Percentiles rank a stretch among this genome's conserved stretches.
These are phyloP conservation scores for Drosophila melanogaster DNA, from an alignment of 1,140 invertebrate genomes.

Conservation along the genomic window DNA sequence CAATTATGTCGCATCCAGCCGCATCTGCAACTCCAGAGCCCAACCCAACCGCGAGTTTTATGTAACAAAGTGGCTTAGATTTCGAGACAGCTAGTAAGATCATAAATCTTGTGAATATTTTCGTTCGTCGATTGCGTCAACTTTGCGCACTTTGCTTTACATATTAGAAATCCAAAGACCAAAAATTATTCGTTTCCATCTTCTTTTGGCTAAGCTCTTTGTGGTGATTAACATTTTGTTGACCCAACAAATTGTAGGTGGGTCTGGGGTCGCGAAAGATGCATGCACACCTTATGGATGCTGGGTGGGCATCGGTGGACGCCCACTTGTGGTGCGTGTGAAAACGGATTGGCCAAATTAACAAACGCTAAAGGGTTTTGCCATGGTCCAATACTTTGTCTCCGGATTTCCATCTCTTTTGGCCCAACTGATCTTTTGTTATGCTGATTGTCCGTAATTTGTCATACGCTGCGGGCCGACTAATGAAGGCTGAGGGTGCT, in stretches of 20 bases:
- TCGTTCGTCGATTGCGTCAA: constrained; percentile 54
- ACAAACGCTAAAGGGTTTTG: constrained; percentile 58
- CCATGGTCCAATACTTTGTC: constrained; percentile 26
- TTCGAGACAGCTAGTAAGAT: constrained; percentile 72
- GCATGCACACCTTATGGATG: constrained; percentile 2
- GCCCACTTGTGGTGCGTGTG: constrained; percentile 72
- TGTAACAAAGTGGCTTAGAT: constrained; percentile 65
- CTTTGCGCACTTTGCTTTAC: constrained; percentile 67
- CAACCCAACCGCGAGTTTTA: constrained; percentile 51
- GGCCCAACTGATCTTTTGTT: constrained; percentile 70
- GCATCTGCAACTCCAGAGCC: constrained; percentile 27
- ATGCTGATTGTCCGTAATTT: constrained; percentile 63
- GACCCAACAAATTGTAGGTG: constrained; percentile 57
- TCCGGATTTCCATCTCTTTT: constrained; percentile 31
- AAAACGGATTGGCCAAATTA: constrained; percentile 65
- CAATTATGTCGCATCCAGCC: constrained; percentile 55
- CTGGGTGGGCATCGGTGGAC: constrained; percentile 21
- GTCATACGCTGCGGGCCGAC: constrained; percentile 44
- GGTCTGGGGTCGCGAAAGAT: constrained; percentile 19
- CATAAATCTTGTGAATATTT: constrained; percentile 79
- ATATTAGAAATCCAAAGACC: constrained; percentile 52
- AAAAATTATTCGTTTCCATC: constrained; percentile 7
- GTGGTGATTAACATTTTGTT: constrained; percentile 67
- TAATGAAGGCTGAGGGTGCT: constrained; percentile 55
- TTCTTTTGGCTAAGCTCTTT: constrained; percentile 36